Evolutionary conservation across 2,888 invertebrate genomes (phyloP), one percentile per base, ranked within the genome.

Genomic region (Galeopsomyia nigrocyanea): DNA sequence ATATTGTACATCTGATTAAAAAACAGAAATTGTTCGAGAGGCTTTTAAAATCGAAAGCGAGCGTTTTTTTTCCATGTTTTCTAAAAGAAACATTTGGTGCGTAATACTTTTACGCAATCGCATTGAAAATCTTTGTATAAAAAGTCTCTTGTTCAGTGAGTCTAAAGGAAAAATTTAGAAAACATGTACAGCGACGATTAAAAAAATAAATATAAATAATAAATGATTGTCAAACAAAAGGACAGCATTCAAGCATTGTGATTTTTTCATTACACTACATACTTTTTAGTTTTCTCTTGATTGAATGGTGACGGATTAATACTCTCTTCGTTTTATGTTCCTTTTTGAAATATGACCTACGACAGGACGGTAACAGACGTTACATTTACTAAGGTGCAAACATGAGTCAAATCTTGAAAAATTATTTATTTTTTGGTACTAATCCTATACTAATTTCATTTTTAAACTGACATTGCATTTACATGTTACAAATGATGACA

Each of bases 121-220:
- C 47, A 58, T 22, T 55, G 49, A 57, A 66, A 73, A 71, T 67
- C 68, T 66, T 39, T 57, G 65, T 66, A 46, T 66, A 31, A 49
- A 57, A 74, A 74, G 67, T 47, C 71, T 74, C 71, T 74, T 71
- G 71, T 74, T 17, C 71, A 71, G 58, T 67, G 56, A 51, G 63
- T 68, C 16, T 39, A 16, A 39, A 19, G 26, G 65, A 63, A 73
- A 70, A 56, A 49, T 7, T 21, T 50, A 50, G 26, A 63, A 66
- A 69, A 75, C 72, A 75, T 75, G 75, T 75, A 72, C 70, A 75
- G 75, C 75, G 75, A 71, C 75, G 75, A 72, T 75, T 75, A 56
- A 46, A 58, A 65, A 72, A 64, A 74, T 63, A 17, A 67, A 65
- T 64, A 72, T 64, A 60, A 70, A 64, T 55, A 71, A 75, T 75